Base-by-base conservation (phyloP, 1,140 invertebrate species). In the Lepidurus arcticus region DNA sequence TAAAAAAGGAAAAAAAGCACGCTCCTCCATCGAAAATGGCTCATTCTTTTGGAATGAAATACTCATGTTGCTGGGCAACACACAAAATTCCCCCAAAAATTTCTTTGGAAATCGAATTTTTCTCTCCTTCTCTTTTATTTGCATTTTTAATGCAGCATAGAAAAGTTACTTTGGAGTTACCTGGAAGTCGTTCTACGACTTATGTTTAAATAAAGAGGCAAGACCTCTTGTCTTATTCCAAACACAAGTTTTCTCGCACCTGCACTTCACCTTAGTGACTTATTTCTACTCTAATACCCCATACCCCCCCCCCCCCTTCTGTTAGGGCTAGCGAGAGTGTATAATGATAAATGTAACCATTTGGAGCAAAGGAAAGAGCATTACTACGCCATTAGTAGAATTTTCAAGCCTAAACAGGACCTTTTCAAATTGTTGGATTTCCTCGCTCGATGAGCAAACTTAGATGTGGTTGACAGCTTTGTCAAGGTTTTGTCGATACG, bases 401-500 rank as follows among this genome's bases (percentile, higher is more conserved):
- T 7, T 65, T 65, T 16, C 53, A 65, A 65, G 21, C 16, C 9
- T 65, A 65, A 47, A 65, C 5, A n/a, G 13, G 53, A 65, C 9
- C 21, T 65, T 7, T 13, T 16, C 16, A 21, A 65, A 21, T 65
- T 65, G 21, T 21, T 65, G 16, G 21, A 65, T 65, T n/a, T n/a
- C 4, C 45, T 16, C 45, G 10, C 45, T 16, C 45, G 0, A 16
- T 47, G 10, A 11, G 16, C 45, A 10, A 47, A 47, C 10, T 7
- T 21, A n/a, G 16, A 21, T 65, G 53, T 65, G 53, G 53, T 65
- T 65, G 53, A 65, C 53, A 65, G 53, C 53, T 65, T 65, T 65
- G 53, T 65, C 53, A 65, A 65, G 16, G 53, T 65, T 65, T 65
- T 65, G 21, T 65, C 53, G 53, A 65, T 65, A 65, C 21, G 16